phyloP scores from a whole-genome alignment of 2,797 vertebrate genomes.

The Antrozous pallidus region DNA sequence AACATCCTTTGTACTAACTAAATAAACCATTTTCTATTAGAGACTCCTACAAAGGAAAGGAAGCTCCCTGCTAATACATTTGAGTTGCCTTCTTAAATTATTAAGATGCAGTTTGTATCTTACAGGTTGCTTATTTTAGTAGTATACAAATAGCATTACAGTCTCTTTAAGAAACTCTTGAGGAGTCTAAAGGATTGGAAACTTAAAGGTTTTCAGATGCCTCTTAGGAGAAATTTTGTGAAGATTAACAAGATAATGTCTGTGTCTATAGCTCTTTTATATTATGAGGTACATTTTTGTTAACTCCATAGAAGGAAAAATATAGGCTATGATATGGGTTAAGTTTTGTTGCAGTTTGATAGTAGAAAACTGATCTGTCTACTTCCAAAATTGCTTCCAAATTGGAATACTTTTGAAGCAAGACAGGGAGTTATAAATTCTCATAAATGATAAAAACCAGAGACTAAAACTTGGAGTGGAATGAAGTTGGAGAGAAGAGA shows the following conservation, averaged over 20 bases:
- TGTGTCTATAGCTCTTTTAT: slow-evolving; percentile 19
- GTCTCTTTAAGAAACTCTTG: slow-evolving; percentile 15
- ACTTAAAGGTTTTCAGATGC: neutral
- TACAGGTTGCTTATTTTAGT: slow-evolving; percentile 46
- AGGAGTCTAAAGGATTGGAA: slow-evolving; percentile 10
- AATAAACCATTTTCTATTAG: slow-evolving; percentile 13
- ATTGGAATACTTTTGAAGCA: slow-evolving; percentile 40
- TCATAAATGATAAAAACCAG: slow-evolving; percentile 71
- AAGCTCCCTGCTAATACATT: neutral
- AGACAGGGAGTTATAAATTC: slow-evolving; percentile 64
- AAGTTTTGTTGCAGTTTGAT: slow-evolving; percentile 35
- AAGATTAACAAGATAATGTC: slow-evolving; percentile 46
- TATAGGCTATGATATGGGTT: neutral
- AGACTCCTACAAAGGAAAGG: neutral
- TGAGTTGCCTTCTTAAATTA: slow-evolving; percentile 60
- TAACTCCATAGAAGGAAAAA: neutral
- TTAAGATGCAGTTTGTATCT: slow-evolving; percentile 43
- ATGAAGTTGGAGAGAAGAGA: slow-evolving; percentile 48
- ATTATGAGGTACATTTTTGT: slow-evolving; percentile 40
- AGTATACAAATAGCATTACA: slow-evolving; percentile 17
- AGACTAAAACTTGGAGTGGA: slow-evolving; percentile 27
- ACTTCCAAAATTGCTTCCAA: slow-evolving; percentile 53
- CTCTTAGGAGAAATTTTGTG: slow-evolving; percentile 41
- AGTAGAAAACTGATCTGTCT: slow-evolving; percentile 44
- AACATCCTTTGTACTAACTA: neutral